Conservation (phyloP, 2,113 vertebrate species). For the Struthidea cinerea region DNA sequence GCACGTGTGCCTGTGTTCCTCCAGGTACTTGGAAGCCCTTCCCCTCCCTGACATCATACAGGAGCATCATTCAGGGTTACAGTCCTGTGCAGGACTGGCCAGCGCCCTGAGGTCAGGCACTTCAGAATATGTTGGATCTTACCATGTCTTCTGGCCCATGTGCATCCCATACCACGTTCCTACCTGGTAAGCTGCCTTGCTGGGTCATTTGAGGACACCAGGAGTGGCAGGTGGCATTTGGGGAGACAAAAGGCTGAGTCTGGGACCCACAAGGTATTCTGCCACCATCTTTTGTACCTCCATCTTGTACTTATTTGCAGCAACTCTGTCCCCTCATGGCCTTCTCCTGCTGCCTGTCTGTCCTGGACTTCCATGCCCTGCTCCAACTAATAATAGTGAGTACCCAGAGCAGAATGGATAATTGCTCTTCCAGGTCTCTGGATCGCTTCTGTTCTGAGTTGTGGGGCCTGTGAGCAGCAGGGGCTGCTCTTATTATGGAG, state of each 20-base stretch:
- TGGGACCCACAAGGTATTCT: neutral
- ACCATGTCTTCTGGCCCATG: neutral
- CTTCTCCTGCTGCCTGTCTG: accelerated
- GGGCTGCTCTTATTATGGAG: neutral
- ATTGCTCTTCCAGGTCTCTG: neutral
- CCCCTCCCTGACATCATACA: neutral
- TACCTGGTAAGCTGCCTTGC: neutral
- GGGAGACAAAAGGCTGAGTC: neutral
- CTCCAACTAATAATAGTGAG: neutral
- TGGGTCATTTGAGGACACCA: neutral
- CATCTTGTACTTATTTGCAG: neutral
- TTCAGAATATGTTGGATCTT: neutral
- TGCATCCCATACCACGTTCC: accelerated
- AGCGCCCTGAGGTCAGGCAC: neutral
- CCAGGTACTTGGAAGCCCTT: neutral
- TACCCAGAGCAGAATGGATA: neutral
- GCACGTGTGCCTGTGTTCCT: neutral
- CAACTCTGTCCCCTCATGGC: neutral
- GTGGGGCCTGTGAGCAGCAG: no score
- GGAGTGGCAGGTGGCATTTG: neutral
- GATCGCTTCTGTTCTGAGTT: neutral
- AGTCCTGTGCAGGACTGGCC: neutral
- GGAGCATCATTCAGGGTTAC: neutral
- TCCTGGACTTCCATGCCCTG: neutral
- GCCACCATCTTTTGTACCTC: neutral